Base-by-base conservation (phyloP, 2,888 invertebrate genomes). In the Kuschelorhynchus macadamiae region DNA sequence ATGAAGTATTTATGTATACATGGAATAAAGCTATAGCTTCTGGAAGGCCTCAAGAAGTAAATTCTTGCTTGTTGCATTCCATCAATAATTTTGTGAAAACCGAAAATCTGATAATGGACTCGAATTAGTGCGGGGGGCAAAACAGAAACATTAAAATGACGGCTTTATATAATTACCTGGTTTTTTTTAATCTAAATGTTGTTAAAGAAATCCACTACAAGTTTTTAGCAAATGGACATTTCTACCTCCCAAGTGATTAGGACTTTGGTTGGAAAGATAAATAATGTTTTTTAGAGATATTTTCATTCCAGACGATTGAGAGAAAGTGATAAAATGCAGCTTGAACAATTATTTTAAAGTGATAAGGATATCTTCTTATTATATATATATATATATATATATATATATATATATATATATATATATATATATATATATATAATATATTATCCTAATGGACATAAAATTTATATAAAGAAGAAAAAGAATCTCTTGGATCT, bases 21-120 rank as follows among this genome's bases (percentile, higher is more conserved):
- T 39, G 41, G 12, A 53, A 78, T 66, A 74, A 76, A 71, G 52
- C 72, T 1, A 39, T 67, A 50, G 77, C 75, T 32, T 77, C 77
- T 7, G 61, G 76, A 21, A 77, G 77, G 9, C 70, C 75, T 7
- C 72, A 77, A 67, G 77, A 78, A 72, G 74, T 78, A 41, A 77
- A 72, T 16, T 77, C 75, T 7, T 79, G 76, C 52, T 32, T 77
- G 9, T 25, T 76, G 36, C 50, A 69, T 36, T 77, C 66, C 50
- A 69, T 75, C 39, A 75, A 61, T 62, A 53, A 67, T 47, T 73
- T 47, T 42, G 63, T 68, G 0, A 41, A 2, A 33, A 53, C 53
- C 14, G 30, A 53, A 53, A 39, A 53, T 17, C 12, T 59, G 16
- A 59, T 59, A 12, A 59, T 49, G 59, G 49, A 59, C n/a, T 25